Conservation (phyloP, 2,888 invertebrate species). For the Drosophila kambysellisi region DNA sequence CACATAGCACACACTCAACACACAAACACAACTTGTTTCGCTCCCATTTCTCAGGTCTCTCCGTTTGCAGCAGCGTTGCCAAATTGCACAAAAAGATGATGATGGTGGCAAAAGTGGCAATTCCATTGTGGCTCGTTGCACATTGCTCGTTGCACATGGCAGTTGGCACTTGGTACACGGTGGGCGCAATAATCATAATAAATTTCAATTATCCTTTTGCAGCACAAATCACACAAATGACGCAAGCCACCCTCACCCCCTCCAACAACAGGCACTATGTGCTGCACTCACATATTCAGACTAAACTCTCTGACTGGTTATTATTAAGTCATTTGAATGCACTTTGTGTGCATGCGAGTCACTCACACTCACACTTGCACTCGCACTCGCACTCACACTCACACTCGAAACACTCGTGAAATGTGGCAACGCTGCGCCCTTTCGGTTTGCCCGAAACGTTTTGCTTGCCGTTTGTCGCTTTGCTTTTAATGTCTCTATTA, state of each 20-base stretch:
- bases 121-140: conserved; percentile 3
- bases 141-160: conserved; percentile 45
- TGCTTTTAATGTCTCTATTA: conserved; percentile 78
- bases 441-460: conserved; percentile 37
- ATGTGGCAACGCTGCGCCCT: conserved; percentile 59
- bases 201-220: conserved; percentile 84
- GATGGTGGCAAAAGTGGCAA: conserved; percentile 2
- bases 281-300: conserved; percentile 24
- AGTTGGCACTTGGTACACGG: conserved; percentile 55
- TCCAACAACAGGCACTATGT: conserved; percentile 25
- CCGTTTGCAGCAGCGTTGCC: conserved; percentile 62
- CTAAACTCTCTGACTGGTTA: conserved; percentile 34
- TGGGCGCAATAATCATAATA: conserved; percentile 84
- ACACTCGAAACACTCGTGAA: conserved; percentile 29
- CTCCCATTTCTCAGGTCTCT: conserved; percentile 45
- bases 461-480: conserved; percentile 66
- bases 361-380: conserved; percentile 27
- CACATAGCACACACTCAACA: conserved; percentile 39
- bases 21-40: conserved; percentile 50
- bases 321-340: conserved; percentile 81
- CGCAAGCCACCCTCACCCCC: background rate
- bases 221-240: conserved; percentile 55
- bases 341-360: conserved; percentile 57
- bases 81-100: conserved; percentile 54
- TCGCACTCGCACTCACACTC: background rate